phyloP scores from a whole-genome alignment of 2,797 vertebrate genomes.

The Oreortyx pictus region DNA sequence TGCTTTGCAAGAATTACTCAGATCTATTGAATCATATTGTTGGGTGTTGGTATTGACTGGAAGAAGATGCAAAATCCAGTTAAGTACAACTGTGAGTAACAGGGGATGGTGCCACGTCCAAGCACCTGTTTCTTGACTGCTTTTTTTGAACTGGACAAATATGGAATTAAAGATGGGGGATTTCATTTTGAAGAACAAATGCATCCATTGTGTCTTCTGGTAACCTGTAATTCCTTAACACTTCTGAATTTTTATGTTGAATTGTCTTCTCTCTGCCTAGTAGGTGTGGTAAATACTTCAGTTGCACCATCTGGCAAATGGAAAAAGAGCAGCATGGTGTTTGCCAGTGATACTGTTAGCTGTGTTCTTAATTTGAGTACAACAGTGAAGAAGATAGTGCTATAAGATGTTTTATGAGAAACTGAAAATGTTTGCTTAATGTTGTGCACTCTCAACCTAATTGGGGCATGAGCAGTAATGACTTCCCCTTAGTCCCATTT shows the following conservation, averaged over 20 bases:
- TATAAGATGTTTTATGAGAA: not conserved
- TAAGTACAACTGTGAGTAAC: not conserved
- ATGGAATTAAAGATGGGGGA: not conserved
- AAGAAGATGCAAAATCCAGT: not conserved
- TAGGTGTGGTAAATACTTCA: not conserved
- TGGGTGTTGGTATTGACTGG: not conserved
- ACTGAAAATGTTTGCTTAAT: not conserved
- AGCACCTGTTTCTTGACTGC: not conserved
- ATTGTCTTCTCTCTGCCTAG: not conserved
- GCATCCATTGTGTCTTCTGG: not conserved
- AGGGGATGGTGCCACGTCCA: not conserved
- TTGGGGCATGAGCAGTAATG: not conserved
- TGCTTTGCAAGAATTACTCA: not conserved
- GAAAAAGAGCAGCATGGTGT: not conserved
- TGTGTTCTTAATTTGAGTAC: not conserved
- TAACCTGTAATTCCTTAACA: not conserved
- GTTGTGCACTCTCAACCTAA: accelerated
- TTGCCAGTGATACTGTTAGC: slow-evolving; percentile 2
- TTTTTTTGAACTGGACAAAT: not conserved
- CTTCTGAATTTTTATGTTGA: not conserved
- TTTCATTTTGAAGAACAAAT: not conserved
- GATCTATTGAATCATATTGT: not conserved
- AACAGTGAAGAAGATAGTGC: not conserved
- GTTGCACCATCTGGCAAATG: not conserved
- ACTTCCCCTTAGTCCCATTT: not conserved